Base-by-base conservation (phyloP, 2,888 invertebrate species). In the Lycaena phlaeas region DNA sequence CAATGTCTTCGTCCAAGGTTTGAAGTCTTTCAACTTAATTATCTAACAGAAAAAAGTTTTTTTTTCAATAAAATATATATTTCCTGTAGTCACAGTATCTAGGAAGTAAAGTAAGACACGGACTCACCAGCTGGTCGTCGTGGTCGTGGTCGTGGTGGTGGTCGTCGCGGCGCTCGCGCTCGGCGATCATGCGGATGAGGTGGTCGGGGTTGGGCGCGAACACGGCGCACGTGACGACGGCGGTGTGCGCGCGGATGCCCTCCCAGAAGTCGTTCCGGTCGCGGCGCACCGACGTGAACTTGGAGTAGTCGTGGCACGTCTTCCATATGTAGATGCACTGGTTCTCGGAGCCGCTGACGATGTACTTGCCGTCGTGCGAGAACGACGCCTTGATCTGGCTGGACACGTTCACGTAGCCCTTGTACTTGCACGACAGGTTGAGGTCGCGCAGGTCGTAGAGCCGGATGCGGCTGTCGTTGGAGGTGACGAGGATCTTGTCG, bases 241-340 rank as follows among this genome's bases (percentile, higher is more conserved):
- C 97, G 71, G 93, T 95, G 68, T 97, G 98, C 4, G 96, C 97
- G 55, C 79, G 79, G 4, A 82, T 78, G 0, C 96, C 96, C 66
- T 98, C 98, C 97, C 98, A 99, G 75, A 95, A 98, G 67, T 96
- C 95, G 66, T 98, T 99, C 30, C 98, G 85, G 69, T 99, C 98
- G 34, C 98, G 86, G 37, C 98, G 86, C 39, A 91, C 91, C 10
- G 96, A 96, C 17, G 95, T 93, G 62, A 97, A 95, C 78, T 97
- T 97, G 1, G 96, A 92, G 67, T 96, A 96, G 63, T 97, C 97
- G 60, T 98, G 96, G 68, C 94, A 93, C 0, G 98, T 98, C 76
- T 96, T 95, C 99, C 99, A 99, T 41, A 98, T 93, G 66, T 98
- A 99, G 53, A 98, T 94, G 72, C 96, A 97, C 61, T 96, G 94